Base-by-base conservation (phyloP, 2,113 vertebrate species). In the Daphoenositta chrysoptera region DNA sequence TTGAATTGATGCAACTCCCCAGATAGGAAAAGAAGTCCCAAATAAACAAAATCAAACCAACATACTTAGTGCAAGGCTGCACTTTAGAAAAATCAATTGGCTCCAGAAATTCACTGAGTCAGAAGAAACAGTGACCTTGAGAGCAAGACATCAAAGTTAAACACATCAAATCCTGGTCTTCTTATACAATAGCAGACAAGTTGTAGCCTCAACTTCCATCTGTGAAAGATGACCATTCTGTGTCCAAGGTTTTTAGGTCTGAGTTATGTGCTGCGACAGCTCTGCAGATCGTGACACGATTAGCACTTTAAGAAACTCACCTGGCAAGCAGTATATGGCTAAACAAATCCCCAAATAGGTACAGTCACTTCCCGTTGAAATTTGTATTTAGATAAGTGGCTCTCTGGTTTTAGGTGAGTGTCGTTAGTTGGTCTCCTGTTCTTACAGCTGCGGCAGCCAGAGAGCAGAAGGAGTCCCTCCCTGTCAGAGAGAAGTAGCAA, bases 121-220 rank as follows among this genome's bases (percentile, higher is more conserved):
- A 77, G 79, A 88, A 88, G 47, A 66, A 93, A 88, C 17, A 14
- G 30, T 88, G 84, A 95, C 84, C 78, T 94, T 93, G 78, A 83
- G 47, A 77, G 33, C 15, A 58, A 66, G 42, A 63, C 56, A n/a
- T 22, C 16, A 88, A 88, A 92, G 35, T 30, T 14, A 30, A 86
- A 33, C 33, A 22, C 1, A 0, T 83, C 58, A 54, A 80, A 31
- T 57, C 5, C 6, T 3, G 2, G 1, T 57, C n/a, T 87, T 57
- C 37, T 87, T 82, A 56, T 23, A 17, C 21, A 89, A 33, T 2
- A 78, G 37, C 27, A 93, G 64, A 51, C 6, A 56, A 85, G 23
- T 27, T 30, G 31, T 27, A 65, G 26, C 57, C 10, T 37, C 82
- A 90, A 0, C 28, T 86, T 94, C 47, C 17, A 6, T 39, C 50